Base-by-base conservation (phyloP, 2,888 invertebrate genomes). In the Lucinisca nassula region DNA sequence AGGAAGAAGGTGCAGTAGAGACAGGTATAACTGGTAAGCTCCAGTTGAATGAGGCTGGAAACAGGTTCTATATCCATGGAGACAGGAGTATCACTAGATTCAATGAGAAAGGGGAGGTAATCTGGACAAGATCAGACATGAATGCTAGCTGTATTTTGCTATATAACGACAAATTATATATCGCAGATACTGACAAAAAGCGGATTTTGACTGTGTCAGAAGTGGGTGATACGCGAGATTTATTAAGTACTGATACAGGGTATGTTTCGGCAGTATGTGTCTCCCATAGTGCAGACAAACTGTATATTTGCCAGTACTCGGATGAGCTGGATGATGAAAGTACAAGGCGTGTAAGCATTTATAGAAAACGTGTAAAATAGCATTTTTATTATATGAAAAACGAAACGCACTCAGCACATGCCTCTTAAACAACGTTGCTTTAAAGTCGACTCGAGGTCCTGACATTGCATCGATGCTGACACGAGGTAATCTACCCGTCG, bases 281-380 rank as follows among this genome's bases (percentile, higher is more conserved):
- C n/a, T 82, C 86, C 10, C 38, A 61, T 27, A 78, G 45, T 10
- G 82, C 81, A 2, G 77, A 80, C 30, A 77, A 58, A 10, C 32
- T 89, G 49, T 84, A 82, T 70, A 78, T 87, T 6, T 83, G 89
- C 37, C 82, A 85, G 27, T 89, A 84, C 45, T 79, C 86, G 40
- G 89, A 89, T 61, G 74, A 70, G n/a, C 76, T 89, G n/a, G 85
- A 89, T 49, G 35, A 70, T 17, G 24, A 49, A 40, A 58, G 67
- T 30, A 87, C 89, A 35, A 76, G 87, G 35, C 67, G 35, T 21
- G 21, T 67, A 35, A 6, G 24, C 24, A 35, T 67, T 35, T 67
- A 35, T 67, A 67, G 35, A 21, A 67, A 67, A 35, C 32, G 27
- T 58, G 24, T 4, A 24, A 58, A 58, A 51, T 21, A n/a, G n/a